Base-by-base conservation (phyloP, 2,113 vertebrate genomes). In the Corythaeola cristata region DNA sequence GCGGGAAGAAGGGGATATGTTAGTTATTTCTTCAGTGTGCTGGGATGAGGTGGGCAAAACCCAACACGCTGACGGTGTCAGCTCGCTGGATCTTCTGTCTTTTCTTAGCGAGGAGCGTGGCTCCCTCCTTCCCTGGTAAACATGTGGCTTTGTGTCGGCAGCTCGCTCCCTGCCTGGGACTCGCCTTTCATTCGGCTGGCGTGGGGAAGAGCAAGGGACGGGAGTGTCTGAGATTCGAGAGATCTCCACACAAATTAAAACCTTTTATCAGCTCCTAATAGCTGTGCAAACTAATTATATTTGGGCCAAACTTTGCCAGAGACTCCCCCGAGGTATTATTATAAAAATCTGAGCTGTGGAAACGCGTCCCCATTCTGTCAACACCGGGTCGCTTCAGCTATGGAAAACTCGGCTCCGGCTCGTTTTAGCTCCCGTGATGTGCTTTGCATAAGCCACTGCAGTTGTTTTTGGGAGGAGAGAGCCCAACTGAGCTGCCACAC, bases 281-380 rank as follows among this genome's bases (percentile, higher is more conserved):
- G 98, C 98, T 98, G 96, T 96, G 97, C 97, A 98, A 98, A 98
- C 97, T 98, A 98, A 98, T 98, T 98, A 98, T 98, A 98, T 98
- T 98, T 98, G 97, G 98, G 95, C 91, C 98, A 98, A 97, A 98
- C 97, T 97, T 98, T 90, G 94, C 97, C 93, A 71, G 93, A 13
- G 93, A 95, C 93, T 98, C 98, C 98, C 98, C 64, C 4, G 97
- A 98, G 98, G 97, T 98, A 98, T 97, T 98, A 98, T 98, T 98
- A 98, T 97, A 98, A 97, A 98, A 98, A 98, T 97, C 96, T 83
- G 97, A 97, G 97, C 97, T 96, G 94, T 95, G 93, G 96, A 98
- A 98, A 89, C 45, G 90, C 63, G 98, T 98, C 98, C 98, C 96
- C 98, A 98, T 98, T 98, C 98, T 98, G 98, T 98, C 98, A 98